Evolutionary conservation across 2,797 vertebrate genomes (phyloP).

Genomic region (Acrossocheilus fasciatus): DNA sequence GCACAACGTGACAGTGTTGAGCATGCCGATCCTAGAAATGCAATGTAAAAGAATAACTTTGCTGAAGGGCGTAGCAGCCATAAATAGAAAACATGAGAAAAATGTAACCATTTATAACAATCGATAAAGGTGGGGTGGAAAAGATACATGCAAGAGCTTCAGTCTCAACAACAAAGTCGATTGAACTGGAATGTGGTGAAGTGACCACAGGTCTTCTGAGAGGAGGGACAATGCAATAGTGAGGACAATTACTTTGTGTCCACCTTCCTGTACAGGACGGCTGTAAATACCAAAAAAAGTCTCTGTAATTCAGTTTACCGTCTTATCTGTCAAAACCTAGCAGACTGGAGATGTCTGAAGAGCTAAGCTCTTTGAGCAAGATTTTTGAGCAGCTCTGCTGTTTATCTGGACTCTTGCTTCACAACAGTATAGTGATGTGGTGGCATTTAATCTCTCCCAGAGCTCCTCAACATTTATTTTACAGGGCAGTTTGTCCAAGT

Average conservation of each 20-base stretch:
- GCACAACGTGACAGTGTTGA: conserved; percentile 19
- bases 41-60: conserved; percentile 19
- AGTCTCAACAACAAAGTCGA: conserved; percentile 62
- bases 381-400: conserved; percentile 54
- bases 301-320: background rate
- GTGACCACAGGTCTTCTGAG: conserved; percentile 56
- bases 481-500: conserved; percentile 26
- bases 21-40: conserved; percentile 24
- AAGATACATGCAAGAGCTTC: conserved; percentile 56
- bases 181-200: conserved; percentile 65
- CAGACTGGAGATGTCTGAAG: conserved; percentile 46
- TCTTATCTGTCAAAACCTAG: background rate
- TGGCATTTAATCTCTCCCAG: conserved; percentile 60
- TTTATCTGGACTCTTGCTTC: conserved; percentile 64
- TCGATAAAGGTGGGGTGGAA: conserved; percentile 64
- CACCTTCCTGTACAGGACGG: background rate
- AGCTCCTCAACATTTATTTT: conserved; percentile 63
- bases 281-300: conserved; percentile 8
- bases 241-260: background rate
- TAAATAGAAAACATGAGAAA: conserved; percentile 59
- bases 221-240: conserved; percentile 43
- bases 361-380: conserved; percentile 71
- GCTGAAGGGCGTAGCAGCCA: conserved; percentile 41
- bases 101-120: conserved; percentile 60
- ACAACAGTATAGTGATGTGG: conserved; percentile 45